A percentile compares a stretch with the other conserved stretches of the same genome.
Conservation (phyloP, 2,888 invertebrate species). For the Orthonevra nobilis region DNA sequence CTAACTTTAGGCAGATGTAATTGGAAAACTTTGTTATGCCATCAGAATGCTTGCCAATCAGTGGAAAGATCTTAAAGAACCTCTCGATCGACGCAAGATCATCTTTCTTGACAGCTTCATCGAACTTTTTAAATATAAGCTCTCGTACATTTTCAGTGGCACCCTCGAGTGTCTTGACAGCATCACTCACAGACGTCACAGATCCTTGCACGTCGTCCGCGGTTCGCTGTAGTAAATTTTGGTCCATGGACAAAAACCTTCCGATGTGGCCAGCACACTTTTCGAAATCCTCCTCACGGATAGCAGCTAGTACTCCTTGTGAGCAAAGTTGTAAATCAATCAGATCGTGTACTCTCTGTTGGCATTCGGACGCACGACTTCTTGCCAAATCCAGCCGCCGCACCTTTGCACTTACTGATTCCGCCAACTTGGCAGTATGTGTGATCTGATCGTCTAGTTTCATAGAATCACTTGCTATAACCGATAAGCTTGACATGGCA, state of each 20-base stretch:
- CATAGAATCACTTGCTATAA: constrained; percentile 88
- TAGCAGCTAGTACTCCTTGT: constrained; percentile 97
- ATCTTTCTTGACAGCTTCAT: constrained; percentile 92
- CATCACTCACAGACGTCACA: constrained; percentile 80
- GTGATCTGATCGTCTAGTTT: constrained; percentile 92
- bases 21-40: constrained; percentile 93
- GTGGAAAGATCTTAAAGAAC: constrained; percentile 98
- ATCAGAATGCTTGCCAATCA: constrained; percentile 93
- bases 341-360: constrained; percentile 95
- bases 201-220: constrained; percentile 87
- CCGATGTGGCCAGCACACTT: constrained; percentile 97
- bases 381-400: constrained; percentile 92
- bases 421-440: constrained; percentile 92
- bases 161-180: constrained; percentile 83
- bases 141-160: constrained; percentile 85
- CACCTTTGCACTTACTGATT: constrained; percentile 97
- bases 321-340: constrained; percentile 97
- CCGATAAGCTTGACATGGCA: constrained; percentile 89
- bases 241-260: constrained; percentile 95
- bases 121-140: constrained; percentile 88
- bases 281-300: constrained; percentile 97
- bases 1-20: constrained; percentile 89
- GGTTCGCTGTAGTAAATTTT: constrained; percentile 87
- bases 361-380: constrained; percentile 95
- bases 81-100: constrained; percentile 95